Base-by-base conservation (phyloP, 2,113 vertebrate species). In the Podocnemis expansa region DNA sequence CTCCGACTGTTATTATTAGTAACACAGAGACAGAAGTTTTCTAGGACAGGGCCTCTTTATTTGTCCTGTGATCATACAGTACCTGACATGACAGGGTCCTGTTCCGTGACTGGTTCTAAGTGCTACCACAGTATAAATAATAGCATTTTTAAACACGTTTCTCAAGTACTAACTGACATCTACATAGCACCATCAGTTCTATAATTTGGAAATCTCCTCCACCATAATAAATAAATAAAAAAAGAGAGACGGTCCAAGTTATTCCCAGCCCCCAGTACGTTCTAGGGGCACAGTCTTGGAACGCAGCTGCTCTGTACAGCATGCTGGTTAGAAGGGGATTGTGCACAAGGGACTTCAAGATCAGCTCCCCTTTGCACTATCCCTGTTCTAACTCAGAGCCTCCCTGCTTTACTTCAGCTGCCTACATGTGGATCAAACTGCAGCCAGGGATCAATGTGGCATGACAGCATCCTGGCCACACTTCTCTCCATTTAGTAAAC, bases 141-240 rank as follows among this genome's bases (percentile, higher is more conserved):
- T 38, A 70, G 38, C 10, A 8, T 67, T 67, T n/a, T 21, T 67
- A 34, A 67, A 45, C 1, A 0, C 16, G 0, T 2, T 1, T 52
- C 8, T 21, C 24, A 41, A 4, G 17, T 16, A 10, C 24, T 4
- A 19, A 22, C 41, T 3, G 27, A 3, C 45, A 21, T 88, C 38
- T 25, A 4, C 25, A 41, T 45, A 43, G 25, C 12, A 27, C 11
- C 38, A 27, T 6, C 11, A 9, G 41, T 24, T 43, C 73, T 27
- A 41, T 45, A 25, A 4, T 45, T 12, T 24, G 27, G 41, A 45
- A 45, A 76, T 16, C 24, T 16, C 12, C 25, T 29, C 43, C 6
- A 12, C 70, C 41, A 38, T 67, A 19, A n/a, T n/a, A n/a, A n/a
- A n/a, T 6, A 34, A 34, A 21, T 16, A 17, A 56, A 58, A 6